Conservation (phyloP, 2,113 vertebrate genomes). For the Canis aureus region DNA sequence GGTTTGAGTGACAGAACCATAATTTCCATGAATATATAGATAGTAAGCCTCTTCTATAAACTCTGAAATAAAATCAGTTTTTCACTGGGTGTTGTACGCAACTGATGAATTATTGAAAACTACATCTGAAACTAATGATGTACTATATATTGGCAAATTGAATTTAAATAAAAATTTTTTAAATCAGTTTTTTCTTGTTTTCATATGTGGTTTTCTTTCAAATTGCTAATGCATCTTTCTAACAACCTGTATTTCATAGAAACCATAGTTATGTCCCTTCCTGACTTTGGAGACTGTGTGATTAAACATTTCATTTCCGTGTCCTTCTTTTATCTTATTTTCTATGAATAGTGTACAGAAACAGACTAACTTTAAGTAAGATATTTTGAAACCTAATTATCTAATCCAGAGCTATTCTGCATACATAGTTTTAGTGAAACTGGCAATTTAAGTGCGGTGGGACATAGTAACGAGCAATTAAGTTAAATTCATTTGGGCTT, state of each 20-base stretch:
- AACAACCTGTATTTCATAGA: conserved; percentile 6
- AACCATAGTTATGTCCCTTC: not conserved
- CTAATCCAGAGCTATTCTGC: conserved; percentile 1
- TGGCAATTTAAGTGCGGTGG: not conserved
- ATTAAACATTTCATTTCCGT: not conserved
- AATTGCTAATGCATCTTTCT: not conserved
- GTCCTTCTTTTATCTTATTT: conserved; percentile 1
- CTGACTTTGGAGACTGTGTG: not conserved
- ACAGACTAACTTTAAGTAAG: conserved; percentile 38
- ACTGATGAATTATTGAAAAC: too few species aligned
- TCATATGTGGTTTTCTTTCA: not conserved
- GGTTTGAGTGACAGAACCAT: not conserved
- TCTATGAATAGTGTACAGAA: conserved; percentile 8
- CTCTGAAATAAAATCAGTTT: conserved; percentile 11
- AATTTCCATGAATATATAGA: not conserved
- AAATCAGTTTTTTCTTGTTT: not conserved
- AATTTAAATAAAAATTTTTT: too few species aligned
- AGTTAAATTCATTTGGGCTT: conserved; percentile 12
- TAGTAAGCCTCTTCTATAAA: not conserved
- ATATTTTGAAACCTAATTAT: conserved; percentile 20
- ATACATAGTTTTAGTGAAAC: conserved; percentile 17
- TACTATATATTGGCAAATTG: too few species aligned
- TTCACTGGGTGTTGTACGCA: not conserved
- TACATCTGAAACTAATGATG: too few species aligned
- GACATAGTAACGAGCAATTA: conserved; percentile 19